Evolutionary conservation across 2,113 vertebrate genomes (phyloP), one percentile per base, ranked within the genome.

Genomic region (Aspidoscelis tigris): DNA sequence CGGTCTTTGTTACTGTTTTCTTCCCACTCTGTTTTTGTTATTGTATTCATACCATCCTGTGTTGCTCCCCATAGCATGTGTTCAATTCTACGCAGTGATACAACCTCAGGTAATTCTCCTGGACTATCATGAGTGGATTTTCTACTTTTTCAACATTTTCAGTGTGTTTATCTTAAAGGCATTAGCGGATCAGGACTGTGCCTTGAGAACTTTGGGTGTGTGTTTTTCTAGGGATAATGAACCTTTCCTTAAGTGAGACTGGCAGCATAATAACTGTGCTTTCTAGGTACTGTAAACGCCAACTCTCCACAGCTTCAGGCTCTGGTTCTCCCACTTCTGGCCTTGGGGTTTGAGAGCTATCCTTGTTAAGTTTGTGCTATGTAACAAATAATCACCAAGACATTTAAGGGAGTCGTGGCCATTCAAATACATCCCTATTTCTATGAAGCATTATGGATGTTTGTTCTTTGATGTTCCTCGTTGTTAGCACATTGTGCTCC

Each of bases 1-100:
- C 78, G 80, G 88, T 70, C 89, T 84, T 78, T 87, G 89, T 88
- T 92, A 80, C 81, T 91, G 78, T 87, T 89, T 86, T 93, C 87
- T 41, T 2, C 58, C 83, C 75, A 82, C 77, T 55, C 43, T 82
- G 22, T 73, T 69, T 43, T 83, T 88, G 87, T 88, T 92, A 80
- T 80, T 91, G 78, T 87, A 87, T 89, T 93, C 86, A 44, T 3
- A 58, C 83, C 81, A 61, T 78, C 58, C 68, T 85, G 79, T 91
- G 75, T 88, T 85, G 79, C 86, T 89, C 21, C 73, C 33, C 76
- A 58, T 81, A 77, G 64, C 55, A 55, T 20, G 14, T 3, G 0
- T 50, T n/a, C 61, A 0, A 89, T 89, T 90, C 87, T 91, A 76
- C 88, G 80, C 89, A 91, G 91, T 89, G 87, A 87, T 91, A 83